A percentile compares a stretch with the other conserved stretches of the same genome.
phyloP scores from a whole-genome alignment of 2,888 invertebrate genomes.

The Dilophus febrilis region DNA sequence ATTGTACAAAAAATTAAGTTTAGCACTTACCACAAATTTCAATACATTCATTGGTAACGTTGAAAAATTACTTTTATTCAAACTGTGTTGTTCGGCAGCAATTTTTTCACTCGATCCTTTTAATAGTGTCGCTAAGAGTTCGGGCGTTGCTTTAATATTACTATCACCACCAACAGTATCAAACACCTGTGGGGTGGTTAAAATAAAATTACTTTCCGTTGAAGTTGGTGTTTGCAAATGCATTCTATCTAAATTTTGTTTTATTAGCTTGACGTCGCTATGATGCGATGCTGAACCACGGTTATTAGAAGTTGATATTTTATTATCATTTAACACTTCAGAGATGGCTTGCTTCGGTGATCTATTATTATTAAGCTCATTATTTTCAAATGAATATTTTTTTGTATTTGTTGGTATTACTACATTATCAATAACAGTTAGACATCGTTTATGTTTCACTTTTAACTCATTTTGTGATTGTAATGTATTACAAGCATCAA shows the following conservation, averaged over 20 bases:
- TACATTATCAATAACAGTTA: slow-evolving; percentile 13
- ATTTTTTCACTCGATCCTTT: slow-evolving; percentile 65
- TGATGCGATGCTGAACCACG: slow-evolving; percentile 16
- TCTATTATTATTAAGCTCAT: slow-evolving; percentile 14
- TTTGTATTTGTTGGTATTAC: slow-evolving; percentile 8
- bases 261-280: slow-evolving; percentile 18
- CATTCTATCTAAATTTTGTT: slow-evolving; percentile 21
- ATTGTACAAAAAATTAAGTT: no score
- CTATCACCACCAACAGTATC: slow-evolving; percentile 9
- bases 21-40: slow-evolving; percentile 10
- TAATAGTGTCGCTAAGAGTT: slow-evolving; percentile 57
- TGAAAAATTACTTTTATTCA: not conserved
- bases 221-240: slow-evolving; percentile 12
- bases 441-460: slow-evolving; percentile 19
- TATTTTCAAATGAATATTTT: slow-evolving; percentile 11
- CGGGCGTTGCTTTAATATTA: slow-evolving; percentile 34
- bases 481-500: no score
- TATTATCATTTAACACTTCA: no score
- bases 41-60: slow-evolving; percentile 9
- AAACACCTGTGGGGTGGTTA: slow-evolving; percentile 8
- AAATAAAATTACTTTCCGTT: slow-evolving; percentile 6
- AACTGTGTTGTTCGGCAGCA: slow-evolving; percentile 35
- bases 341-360: no score
- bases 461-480: slow-evolving; percentile 2
- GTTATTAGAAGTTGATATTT: no score